Percentiles rank a stretch among this genome's conserved stretches.
These are phyloP conservation scores for Scrobipalpa costella DNA, from an alignment of 2,888 invertebrate genomes.

Conservation along the genomic window DNA sequence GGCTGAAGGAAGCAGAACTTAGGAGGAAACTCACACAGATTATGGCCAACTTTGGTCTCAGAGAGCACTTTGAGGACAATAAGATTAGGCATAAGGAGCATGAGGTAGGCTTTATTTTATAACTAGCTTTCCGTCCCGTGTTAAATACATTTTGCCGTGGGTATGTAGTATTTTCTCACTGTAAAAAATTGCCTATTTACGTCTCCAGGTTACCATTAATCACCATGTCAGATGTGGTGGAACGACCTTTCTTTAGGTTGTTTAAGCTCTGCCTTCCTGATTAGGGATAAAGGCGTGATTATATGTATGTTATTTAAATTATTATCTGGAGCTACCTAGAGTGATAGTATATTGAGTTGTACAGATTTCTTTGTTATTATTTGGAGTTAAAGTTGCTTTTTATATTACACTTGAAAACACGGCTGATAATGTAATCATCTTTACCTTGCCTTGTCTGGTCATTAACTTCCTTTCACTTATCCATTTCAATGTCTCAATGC, in stretches of 20 bases:
- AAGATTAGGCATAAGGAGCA: constrained; percentile 82
- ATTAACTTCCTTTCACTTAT: neutral
- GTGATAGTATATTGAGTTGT: neutral
- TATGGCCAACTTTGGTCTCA: constrained; percentile 89
- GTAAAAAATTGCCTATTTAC: no score
- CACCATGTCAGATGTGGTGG: no score
- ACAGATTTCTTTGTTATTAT: neutral
- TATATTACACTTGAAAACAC: neutral
- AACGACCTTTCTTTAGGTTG: no score
- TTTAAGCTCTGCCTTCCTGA: no score
- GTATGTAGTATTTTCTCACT: no score
- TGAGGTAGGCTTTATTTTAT: constrained; percentile 61
- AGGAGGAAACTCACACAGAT: constrained; percentile 90
- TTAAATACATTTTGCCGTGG: no score
- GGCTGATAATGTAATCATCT: neutral
- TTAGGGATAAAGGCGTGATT: no score
- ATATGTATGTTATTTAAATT: no score
- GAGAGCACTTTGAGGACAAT: constrained; percentile 89
- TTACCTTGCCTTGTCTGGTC: neutral
- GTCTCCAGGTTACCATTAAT: no score
- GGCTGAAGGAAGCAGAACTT: constrained; percentile 89
- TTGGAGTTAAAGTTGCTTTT: neutral
- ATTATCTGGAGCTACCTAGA: no score
- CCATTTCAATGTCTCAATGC: no score
- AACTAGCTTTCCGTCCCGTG: neutral